Evolutionary conservation across 2,113 vertebrate species (phyloP), one percentile per base, ranked within the genome.

Genomic region (Hippoglossus stenolepis): DNA sequence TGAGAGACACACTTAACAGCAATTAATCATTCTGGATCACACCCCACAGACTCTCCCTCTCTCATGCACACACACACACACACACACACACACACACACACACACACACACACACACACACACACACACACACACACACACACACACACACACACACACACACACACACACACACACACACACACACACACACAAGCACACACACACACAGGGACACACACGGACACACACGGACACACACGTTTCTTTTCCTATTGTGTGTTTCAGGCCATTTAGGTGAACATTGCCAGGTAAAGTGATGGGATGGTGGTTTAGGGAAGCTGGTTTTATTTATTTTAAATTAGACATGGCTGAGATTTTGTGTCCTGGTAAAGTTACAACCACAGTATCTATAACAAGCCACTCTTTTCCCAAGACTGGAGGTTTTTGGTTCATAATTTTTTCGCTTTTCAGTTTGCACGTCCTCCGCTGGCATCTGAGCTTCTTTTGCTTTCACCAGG

Each of bases 11-110:
- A 96, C 94, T 94, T 88, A 89, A 92, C 94, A 94, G 94, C 94
- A 96, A 96, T 97, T 96, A 95, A 97, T 98, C 96, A 97, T 84
- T 90, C 74, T 80, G 70, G 80, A 88, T 88, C 87, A 85, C 81
- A 78, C 79, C 79, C 79, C 61, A 65, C 68, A 83, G 73, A 85
- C 81, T 63, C 57, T 15, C 40, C 28, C 65, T 35, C 31, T 20
- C n/a, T 15, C 12, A 21, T 31, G 6, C 20, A 26, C 24, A 28
- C 58, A 57, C 28, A 15, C 59, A 17, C 57, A 26, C 24, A n/a
- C 18, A 53, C 45, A 20, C 54, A 59, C 58, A 23, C 51, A 61
- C 17, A 51, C 49, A 51, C 49, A 20, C 49, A 20, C 49, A 51
- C 49, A 51, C 17, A 51, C 49, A 51, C 49, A 51, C 49, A 20